Base-by-base conservation (phyloP, 2,113 vertebrate species). In the Amphilophus citrinellus region DNA sequence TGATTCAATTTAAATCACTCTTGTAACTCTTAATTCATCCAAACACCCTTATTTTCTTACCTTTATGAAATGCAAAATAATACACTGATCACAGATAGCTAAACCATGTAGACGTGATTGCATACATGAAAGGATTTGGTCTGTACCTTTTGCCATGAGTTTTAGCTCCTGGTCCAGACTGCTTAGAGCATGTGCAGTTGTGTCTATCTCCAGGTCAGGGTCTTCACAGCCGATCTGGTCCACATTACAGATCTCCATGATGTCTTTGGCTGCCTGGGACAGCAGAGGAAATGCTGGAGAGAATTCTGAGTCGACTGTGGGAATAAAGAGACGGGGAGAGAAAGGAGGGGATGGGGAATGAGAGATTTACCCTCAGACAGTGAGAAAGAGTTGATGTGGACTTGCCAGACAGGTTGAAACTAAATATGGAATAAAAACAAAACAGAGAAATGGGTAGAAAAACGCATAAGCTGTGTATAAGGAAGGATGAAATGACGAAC, bases 131-230 rank as follows among this genome's bases (percentile, higher is more conserved):
- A 24, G 44, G 20, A 1, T 35, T 79, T 17, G 61, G 15, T 76
- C 10, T 58, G 90, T 92, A 95, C 90, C 88, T 32, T 77, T 87
- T 71, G 76, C 91, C 68, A 96, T 84, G 15, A 63, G 27, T 78
- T 79, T 87, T 63, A 97, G 93, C 84, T 97, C 97, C 80, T 95
- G 91, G 86, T 95, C 95, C 84, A 97, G 94, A 75, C 15, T 47
- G 6, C 92, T 88, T 35, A 97, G 85, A 3, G 95, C 85, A 68
- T 93, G 90, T 59, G 93, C 85, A 53, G 93, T 87, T 30, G 93
- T 90, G 10, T 82, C 76, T 7, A 71, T 27, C 39, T 97, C 96
- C 86, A 95, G 90, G 14, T 93, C 93, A 57, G 91, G 88, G 75
- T 96, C 95, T 44, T 91, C 92, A 3, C 92, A 89, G 20, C 95